phyloP scores from a whole-genome alignment of 2,888 invertebrate species.

The Ormyrus rosae region DNA sequence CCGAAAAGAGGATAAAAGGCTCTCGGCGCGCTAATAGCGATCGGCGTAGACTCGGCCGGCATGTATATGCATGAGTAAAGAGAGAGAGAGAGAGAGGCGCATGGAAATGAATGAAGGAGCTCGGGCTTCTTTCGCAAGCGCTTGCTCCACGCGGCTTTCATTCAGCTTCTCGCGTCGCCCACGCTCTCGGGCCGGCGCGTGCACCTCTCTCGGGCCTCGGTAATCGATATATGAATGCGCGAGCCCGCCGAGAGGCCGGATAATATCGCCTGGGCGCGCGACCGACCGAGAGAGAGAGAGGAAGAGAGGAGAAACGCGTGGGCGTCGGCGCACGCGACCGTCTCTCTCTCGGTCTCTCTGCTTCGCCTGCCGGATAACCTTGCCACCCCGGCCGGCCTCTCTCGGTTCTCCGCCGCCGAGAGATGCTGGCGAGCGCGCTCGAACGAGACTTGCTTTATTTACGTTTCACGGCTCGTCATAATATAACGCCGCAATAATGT shows the following conservation, averaged over 20 bases:
- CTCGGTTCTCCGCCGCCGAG: neutral
- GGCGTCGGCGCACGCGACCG: constrained; percentile 50
- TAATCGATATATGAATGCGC: constrained; percentile 58
- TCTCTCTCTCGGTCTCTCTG: constrained; percentile 34
- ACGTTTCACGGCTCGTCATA: constrained; percentile 39
- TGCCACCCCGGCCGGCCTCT: constrained; percentile 29
- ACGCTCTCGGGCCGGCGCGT: constrained; percentile 57
- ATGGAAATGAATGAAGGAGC: constrained; percentile 59
- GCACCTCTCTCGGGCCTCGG: constrained; percentile 32
- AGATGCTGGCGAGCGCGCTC: neutral
- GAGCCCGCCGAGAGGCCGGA: constrained; percentile 49
- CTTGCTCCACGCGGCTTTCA: constrained; percentile 42
- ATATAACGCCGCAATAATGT: constrained; percentile 22
- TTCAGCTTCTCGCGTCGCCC: constrained; percentile 59
- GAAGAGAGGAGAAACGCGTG: constrained; percentile 40
- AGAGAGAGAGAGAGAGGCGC: neutral
- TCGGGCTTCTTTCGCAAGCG: constrained; percentile 58
- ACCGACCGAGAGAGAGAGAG: constrained; percentile 36
- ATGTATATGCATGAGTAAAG: constrained; percentile 1
- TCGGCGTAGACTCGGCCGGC: neutral
- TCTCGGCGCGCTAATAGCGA: neutral
- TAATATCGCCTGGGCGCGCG: constrained; percentile 57
- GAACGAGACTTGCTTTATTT: constrained; percentile 42
- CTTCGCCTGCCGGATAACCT: constrained; percentile 42
- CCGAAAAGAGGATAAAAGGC: constrained; percentile 28